Base-by-base conservation (phyloP, 2,113 vertebrate species). In the Cheilinus undulatus region DNA sequence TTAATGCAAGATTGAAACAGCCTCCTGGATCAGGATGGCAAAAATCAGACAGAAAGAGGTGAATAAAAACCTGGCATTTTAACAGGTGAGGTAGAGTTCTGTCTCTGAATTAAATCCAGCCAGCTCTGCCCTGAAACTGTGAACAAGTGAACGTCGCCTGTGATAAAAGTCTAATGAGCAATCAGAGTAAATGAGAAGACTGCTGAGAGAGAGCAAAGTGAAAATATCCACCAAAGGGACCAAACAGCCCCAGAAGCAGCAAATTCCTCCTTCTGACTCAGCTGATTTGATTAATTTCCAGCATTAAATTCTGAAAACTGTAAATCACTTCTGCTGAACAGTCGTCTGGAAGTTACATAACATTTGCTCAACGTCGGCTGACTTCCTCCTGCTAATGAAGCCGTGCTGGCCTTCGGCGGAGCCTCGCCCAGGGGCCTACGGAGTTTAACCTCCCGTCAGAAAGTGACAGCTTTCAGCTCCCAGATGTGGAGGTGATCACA, bases 211-310 rank as follows among this genome's bases (percentile, higher is more conserved):
- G 69, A 64, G 46, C 7, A 64, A 73, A 51, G 0, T 50, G 36
- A 64, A 72, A 71, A 66, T 53, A 71, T 57, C 49, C 67, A 70
- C 53, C 8, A 52, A 61, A 76, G 71, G 64, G 51, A 65, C 59
- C 42, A 79, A 68, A 76, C 56, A 73, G 1, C 51, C 66, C 57
- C 63, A 6, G 7, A 57, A 75, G 85, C 57, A 30, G 23, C 45
- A 62, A 28, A 46, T 40, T 19, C 43, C 68, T 75, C 80, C 32
- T 62, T 43, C 63, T 63, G 69, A 89, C 76, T 80, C 78, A 69
- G 85, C 63, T 62, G 2, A 28, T 86, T 82, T 75, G 56, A 87
- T 68, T 71, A 28, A 86, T 84, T 86, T 80, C 78, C n/a, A 17
- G 43, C 72, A 52, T 60, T 59, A 72, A 69, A 34, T 70, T 69